A percentile compares a stretch with the other conserved stretches of the same genome.
Conservation (phyloP, 2,113 vertebrate species). For the Grallaria varia region DNA sequence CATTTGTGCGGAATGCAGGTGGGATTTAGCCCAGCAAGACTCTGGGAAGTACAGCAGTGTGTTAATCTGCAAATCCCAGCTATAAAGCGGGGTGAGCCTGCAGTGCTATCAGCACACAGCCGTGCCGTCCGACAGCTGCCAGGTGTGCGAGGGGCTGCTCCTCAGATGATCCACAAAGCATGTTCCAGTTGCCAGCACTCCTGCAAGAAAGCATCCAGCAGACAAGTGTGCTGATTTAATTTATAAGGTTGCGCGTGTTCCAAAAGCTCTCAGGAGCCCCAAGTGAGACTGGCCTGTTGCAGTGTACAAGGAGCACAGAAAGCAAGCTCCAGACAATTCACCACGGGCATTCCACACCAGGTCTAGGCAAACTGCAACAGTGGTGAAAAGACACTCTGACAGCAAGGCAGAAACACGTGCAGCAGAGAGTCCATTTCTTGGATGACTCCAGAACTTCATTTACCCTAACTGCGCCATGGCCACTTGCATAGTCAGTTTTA, state of each 20-base stretch:
- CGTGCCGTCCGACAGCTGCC: neutral
- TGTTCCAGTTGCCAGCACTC: neutral
- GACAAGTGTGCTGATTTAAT: neutral
- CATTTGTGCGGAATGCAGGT: neutral
- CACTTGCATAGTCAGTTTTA: neutral
- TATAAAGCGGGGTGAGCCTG: neutral
- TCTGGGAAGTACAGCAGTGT: neutral
- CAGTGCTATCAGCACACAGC: neutral
- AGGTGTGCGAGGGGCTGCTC: neutral
- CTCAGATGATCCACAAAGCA: neutral
- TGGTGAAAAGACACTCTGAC: neutral
- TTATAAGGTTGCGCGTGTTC: neutral
- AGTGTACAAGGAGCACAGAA: neutral
- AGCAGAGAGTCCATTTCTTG: neutral
- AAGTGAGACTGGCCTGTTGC: neutral
- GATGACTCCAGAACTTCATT: neutral
- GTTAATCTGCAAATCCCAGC: slow-evolving; percentile 38
- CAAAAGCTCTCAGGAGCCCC: neutral
- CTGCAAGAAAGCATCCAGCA: neutral
- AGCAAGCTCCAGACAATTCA: neutral
- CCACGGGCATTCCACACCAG: neutral
- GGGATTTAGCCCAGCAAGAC: neutral
- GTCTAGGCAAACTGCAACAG: neutral
- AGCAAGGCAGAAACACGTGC: neutral
- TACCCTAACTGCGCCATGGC: neutral